phyloP scores from a whole-genome alignment of 2,113 vertebrate species.

The Tylochromis polylepis region DNA sequence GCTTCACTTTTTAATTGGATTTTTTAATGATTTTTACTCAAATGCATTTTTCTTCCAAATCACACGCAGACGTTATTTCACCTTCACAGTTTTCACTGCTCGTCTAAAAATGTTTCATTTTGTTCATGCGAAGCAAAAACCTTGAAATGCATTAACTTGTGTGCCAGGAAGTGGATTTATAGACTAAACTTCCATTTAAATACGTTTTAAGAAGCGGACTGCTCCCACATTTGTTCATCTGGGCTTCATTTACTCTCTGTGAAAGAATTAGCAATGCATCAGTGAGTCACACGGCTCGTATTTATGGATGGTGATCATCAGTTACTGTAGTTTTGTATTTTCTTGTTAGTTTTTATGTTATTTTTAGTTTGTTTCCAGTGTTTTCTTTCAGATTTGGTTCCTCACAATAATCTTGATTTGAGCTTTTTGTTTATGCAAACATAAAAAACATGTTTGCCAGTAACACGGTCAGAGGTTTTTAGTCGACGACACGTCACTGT shows the following conservation, averaged over 20 bases:
- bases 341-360: too few species aligned
- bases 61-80: background rate
- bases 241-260: too few species aligned
- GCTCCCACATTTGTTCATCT: background rate
- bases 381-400: background rate
- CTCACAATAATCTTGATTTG: accelerated
- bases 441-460: background rate
- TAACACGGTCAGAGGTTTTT: background rate
- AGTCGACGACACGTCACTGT: background rate
- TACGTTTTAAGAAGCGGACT: background rate
- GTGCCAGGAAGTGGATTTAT: background rate
- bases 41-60: accelerated
- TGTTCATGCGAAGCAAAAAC: accelerated
- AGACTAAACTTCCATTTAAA: accelerated
- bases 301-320: background rate
- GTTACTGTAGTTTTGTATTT: accelerated
- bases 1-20: background rate
- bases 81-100: background rate
- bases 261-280: accelerated
- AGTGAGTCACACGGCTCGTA: accelerated
- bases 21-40: accelerated
- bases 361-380: background rate
- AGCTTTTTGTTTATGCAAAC: background rate
- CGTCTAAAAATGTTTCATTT: background rate
- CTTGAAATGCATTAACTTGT: accelerated